Evolutionary conservation across 2,113 vertebrate species (phyloP), one percentile per base, ranked within the genome.

Genomic region (Sitta europaea): DNA sequence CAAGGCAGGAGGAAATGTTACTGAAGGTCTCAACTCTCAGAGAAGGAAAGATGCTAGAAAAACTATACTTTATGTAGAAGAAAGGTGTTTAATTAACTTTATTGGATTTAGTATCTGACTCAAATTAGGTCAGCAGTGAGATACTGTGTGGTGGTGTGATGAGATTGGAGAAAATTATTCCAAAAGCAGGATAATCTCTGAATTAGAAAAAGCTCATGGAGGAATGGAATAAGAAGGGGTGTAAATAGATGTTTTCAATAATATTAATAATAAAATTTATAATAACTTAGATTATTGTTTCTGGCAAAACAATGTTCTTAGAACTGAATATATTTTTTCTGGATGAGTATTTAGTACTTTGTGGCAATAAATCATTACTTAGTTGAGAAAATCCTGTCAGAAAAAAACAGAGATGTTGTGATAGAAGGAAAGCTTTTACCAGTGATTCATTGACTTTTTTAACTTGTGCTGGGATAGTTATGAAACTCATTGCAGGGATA

Each of bases 151-250:
- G 65, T 38, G 25, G 27, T 67, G 38, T 67, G 80, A 87, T 75
- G 81, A 91, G 87, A 90, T 61, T 59, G 70, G 28, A 73, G 54
- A 45, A 62, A 81, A 85, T 91, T 85, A 93, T 91, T 91, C 40
- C 54, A 10, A 92, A 88, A 94, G 50, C 77, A 86, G 94, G 90
- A 94, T 93, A 66, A 95, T 78, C 80, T 81, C 36, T 72, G 94
- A 81, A 75, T 89, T 95, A 92, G 36, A 53, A 78, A 74, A 95
- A 61, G 38, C 0, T 0, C 61, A 40, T 19, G 45, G 31, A 91
- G 31, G 65, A 84, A 48, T 40, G 61, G 81, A 87, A 94, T 85
- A 89, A 50, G 33, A 78, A 85, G 40, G 35, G 15, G 14, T 77
- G 43, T 70, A 91, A 94, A 45, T 51, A 50, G 54, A 33, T 55